Percentiles rank a stretch among this genome's conserved stretches.
phyloP scores from a whole-genome alignment of 2,888 invertebrate species.

The Aelia acuminata region DNA sequence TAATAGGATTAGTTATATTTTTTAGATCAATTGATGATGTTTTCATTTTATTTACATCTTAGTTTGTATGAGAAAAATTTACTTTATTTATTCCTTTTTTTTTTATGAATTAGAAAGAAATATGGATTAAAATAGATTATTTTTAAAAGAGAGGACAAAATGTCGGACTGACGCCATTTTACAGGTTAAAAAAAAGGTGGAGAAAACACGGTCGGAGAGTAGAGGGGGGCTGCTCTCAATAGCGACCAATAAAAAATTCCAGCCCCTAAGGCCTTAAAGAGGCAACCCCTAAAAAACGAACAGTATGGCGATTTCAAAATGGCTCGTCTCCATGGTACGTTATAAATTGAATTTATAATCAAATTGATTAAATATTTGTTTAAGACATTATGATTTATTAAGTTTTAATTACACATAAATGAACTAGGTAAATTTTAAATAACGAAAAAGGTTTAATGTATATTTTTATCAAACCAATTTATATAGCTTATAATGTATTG shows the following conservation, averaged over 20 bases:
- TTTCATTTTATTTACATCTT: too few species aligned
- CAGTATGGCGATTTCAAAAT: not conserved
- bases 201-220: not conserved
- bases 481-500: too few species aligned
- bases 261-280: not conserved
- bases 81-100: too few species aligned
- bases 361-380: too few species aligned
- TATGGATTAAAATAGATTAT: not conserved
- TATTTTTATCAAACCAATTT: too few species aligned
- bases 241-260: constrained; percentile 33
- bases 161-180: not conserved
- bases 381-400: too few species aligned
- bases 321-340: not conserved
- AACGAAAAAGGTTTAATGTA: too few species aligned
- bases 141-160: not conserved
- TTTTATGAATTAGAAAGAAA: not conserved
- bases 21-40: too few species aligned
- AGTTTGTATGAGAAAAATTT: too few species aligned
- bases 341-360: not conserved
- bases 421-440: too few species aligned
- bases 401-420: too few species aligned
- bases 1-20: too few species aligned
- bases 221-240: not conserved
- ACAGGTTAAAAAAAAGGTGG: not conserved
- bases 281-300: not conserved